These are phyloP conservation scores for Spheniscus humboldti DNA, from an alignment of 2,797 vertebrate genomes.

Conservation along the genomic window DNA sequence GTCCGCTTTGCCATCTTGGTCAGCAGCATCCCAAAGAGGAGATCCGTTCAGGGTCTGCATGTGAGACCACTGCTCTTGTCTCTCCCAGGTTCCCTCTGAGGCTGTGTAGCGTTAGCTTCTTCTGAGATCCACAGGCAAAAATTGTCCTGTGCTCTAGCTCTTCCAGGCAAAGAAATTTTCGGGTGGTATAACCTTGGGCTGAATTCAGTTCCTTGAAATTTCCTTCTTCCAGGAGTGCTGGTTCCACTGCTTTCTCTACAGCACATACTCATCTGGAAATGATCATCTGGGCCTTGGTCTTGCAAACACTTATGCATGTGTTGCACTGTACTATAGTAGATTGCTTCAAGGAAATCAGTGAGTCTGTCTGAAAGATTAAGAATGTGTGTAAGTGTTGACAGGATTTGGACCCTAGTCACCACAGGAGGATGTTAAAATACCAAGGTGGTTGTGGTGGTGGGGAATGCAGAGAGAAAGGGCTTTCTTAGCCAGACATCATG, in stretches of 20 bases:
- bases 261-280: background rate
- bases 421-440: background rate
- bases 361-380: background rate
- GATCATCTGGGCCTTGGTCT: background rate
- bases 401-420: background rate
- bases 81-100: background rate
- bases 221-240: background rate
- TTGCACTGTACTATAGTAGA: background rate
- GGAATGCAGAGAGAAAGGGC: background rate
- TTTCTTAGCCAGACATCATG: background rate
- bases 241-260: background rate
- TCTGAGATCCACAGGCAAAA: background rate
- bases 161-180: background rate
- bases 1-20: background rate
- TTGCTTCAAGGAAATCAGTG: background rate
- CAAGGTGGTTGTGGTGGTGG: background rate
- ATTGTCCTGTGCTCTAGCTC: background rate
- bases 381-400: background rate
- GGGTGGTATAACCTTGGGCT: background rate
- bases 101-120: fast-evolving
- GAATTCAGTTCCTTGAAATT: background rate
- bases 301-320: background rate
- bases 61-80: background rate
- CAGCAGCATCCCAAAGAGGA: background rate
- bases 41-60: background rate